Percentiles rank a stretch among this genome's conserved stretches.
These are phyloP conservation scores for Ophion slaviceki DNA, from an alignment of 2,888 invertebrate genomes.

Conservation along the genomic window DNA sequence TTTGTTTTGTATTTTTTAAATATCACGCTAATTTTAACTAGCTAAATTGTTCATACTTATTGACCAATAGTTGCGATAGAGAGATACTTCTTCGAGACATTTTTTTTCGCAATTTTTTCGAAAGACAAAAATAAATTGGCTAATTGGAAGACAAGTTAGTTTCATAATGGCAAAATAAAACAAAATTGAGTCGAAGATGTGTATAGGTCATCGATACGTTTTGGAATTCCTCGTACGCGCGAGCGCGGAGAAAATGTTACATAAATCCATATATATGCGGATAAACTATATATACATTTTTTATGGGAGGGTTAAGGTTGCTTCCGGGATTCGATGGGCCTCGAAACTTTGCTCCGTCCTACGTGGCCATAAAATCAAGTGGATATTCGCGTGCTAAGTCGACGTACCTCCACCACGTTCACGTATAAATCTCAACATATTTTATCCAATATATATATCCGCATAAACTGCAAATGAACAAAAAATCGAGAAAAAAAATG, in stretches of 20 bases:
- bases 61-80: too few species aligned
- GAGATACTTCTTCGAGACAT: background rate
- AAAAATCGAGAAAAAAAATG: background rate
- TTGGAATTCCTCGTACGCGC: background rate
- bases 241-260: background rate
- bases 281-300: background rate
- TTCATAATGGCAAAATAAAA: background rate
- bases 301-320: background rate
- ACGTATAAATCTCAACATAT: background rate
- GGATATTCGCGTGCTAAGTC: constrained; percentile 2
- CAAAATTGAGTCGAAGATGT: too few species aligned
- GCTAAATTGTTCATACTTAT: too few species aligned
- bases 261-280: background rate
- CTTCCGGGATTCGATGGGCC: constrained; percentile 5
- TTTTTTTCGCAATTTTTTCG: background rate
- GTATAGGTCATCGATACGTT: background rate
- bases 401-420: background rate
- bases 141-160: background rate
- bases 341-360: background rate
- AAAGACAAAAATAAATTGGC: background rate
- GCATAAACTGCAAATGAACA: background rate
- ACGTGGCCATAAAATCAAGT: constrained; percentile 1
- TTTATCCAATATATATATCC: background rate
- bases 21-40: too few species aligned
- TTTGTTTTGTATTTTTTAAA: too few species aligned